Evolutionary conservation across 2,113 vertebrate species (phyloP).

Genomic region (Aspidoscelis tigris): DNA sequence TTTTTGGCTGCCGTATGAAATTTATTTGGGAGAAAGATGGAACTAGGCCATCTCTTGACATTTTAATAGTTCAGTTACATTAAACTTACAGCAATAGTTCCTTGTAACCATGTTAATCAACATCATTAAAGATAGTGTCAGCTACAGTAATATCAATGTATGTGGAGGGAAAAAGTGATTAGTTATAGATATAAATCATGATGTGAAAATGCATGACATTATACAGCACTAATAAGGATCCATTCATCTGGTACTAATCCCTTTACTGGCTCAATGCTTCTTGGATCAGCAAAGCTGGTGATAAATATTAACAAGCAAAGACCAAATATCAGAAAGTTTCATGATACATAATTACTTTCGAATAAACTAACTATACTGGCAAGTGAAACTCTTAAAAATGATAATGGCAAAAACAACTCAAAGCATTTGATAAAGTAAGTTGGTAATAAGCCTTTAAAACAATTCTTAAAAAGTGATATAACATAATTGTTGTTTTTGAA

Average conservation of each 20-base stretch:
- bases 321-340: slow-evolving; percentile 49
- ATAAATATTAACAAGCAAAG: slow-evolving; percentile 40
- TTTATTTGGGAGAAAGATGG: slow-evolving; percentile 63
- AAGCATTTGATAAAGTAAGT: no score
- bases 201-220: slow-evolving; percentile 8
- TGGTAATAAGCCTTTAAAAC: no score
- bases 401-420: no score
- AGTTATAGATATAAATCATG: slow-evolving; percentile 49
- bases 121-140: slow-evolving; percentile 63
- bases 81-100: slow-evolving; percentile 62
- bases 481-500: no score
- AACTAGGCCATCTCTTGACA: slow-evolving; percentile 66
- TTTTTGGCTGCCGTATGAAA: slow-evolving; percentile 59
- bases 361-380: slow-evolving; percentile 34
- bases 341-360: slow-evolving; percentile 23
- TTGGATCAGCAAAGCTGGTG: slow-evolving; percentile 16
- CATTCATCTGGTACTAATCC: slow-evolving; percentile 42
- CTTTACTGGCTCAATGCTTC: slow-evolving; percentile 49
- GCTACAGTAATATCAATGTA: slow-evolving; percentile 56
- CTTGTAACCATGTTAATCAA: slow-evolving; percentile 66
- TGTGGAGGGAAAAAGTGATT: slow-evolving; percentile 58
- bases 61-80: slow-evolving; percentile 72
- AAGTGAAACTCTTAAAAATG: background rate
- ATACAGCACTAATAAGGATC: slow-evolving; percentile 50
- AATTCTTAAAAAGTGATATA: no score